A percentile compares a stretch with the other conserved stretches of the same genome.
Conservation (phyloP, 2,113 vertebrate genomes). For the Desmodus rotundus region DNA sequence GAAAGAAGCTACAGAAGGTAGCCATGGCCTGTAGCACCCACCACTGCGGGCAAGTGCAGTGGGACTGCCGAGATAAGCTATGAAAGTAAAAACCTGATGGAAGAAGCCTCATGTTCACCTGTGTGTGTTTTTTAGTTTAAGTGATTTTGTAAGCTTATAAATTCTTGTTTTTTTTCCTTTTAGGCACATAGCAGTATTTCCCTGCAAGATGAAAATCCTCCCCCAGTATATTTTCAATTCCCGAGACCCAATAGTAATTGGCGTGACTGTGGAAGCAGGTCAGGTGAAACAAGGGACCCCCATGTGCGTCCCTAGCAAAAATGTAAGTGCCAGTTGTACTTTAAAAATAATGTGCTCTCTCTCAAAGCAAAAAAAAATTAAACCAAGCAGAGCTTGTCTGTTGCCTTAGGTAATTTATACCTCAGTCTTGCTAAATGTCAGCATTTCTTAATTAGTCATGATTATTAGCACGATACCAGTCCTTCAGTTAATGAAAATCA, state of each 20-base stretch:
- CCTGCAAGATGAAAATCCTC: conserved; percentile 93
- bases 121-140: neutral
- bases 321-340: conserved; percentile 82
- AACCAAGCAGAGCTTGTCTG: neutral
- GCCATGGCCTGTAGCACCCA: neutral
- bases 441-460: neutral
- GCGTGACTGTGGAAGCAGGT: conserved; percentile 91
- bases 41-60: accelerated
- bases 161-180: neutral
- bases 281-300: conserved; percentile 93
- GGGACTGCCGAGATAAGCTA: neutral
- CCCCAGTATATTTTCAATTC: conserved; percentile 99
- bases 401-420: neutral
- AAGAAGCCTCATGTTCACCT: neutral
- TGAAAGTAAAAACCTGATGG: too few species aligned
- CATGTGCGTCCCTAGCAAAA: conserved; percentile 95
- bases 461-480: neutral
- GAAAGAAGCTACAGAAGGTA: neutral
- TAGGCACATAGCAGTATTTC: conserved; percentile 96
- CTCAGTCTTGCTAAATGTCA: neutral
- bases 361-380: neutral
- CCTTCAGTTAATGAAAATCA: neutral
- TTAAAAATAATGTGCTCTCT: neutral
- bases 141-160: neutral
- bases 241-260: conserved; percentile 98